Evolutionary conservation across 2,797 vertebrate species (phyloP), one percentile per base, ranked within the genome.

Genomic region (Halcyon chelicuti): DNA sequence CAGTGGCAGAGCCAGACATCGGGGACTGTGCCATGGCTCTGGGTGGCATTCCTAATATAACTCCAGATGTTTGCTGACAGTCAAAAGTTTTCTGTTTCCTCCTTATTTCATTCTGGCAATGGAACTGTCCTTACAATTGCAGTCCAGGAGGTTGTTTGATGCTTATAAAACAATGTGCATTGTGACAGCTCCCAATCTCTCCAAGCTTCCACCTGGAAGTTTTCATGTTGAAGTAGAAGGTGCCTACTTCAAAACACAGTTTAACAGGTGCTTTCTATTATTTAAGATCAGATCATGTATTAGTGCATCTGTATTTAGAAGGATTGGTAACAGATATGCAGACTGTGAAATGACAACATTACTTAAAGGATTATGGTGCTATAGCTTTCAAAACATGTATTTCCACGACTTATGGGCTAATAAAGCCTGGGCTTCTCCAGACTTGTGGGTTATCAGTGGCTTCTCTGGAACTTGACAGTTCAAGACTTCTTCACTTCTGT

Each of bases 21-120:
- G 26, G 40, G 11, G 22, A 18, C n/a, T 0, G 0, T 40, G n/a
- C 22, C 2, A 1, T 1, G 17, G n/a, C 14, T n/a, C 62, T 49
- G 29, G 4, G 15, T 39, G 23, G 21, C 33, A n/a, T 39, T 35
- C 14, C 23, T 65, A 8, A 7, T 8, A 2, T 40, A 73, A 52
- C 35, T 14, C 47, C 16, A 25, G 5, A 3, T 31, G 11, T 28
- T 55, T 49, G 13, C 10, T 46, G 47, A 44, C 18, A 54, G 13
- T 23, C 52, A 46, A 54, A 65, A 40, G 22, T 17, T 60, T 58
- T 58, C 14, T 33, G 6, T 29, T 94, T 79, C 20, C 35, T 44
- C 31, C 7, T 35, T 52, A 9, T 11, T 86, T 78, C 10, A 44
- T 67, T 81, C n/a, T 39, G 25, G 35, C 70, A 70, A 20, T 40